phyloP scores from a whole-genome alignment of 2,113 vertebrate genomes.

The Rattus rattus region DNA sequence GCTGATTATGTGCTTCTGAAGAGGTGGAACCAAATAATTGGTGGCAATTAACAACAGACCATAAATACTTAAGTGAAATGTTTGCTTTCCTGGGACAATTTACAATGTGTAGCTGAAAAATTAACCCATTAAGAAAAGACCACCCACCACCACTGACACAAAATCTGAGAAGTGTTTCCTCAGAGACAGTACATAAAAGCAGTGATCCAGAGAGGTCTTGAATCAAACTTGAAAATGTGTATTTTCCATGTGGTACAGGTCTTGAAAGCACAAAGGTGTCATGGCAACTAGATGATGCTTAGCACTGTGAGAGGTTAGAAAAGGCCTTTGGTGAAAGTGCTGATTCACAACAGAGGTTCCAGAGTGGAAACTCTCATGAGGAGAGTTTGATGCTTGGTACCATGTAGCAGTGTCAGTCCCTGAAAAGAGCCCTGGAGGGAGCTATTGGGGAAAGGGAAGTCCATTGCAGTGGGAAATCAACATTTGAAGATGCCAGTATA shows the following conservation, averaged over 20 bases:
- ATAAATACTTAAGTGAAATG: not conserved
- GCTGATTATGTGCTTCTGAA: not conserved
- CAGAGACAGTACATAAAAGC: too few species aligned
- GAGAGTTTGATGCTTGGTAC: too few species aligned
- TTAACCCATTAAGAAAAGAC: too few species aligned
- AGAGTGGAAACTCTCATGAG: not conserved
- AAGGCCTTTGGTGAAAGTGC: not conserved
- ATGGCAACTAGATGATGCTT: not conserved
- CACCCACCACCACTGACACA: not conserved
- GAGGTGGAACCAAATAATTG: not conserved
- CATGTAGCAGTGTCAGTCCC: too few species aligned
- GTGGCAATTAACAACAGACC: not conserved
- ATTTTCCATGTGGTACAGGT: not conserved
- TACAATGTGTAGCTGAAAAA: not conserved
- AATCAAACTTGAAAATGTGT: not conserved
- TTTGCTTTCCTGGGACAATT: not conserved
- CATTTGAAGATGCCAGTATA: not conserved
- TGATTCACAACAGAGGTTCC: not conserved
- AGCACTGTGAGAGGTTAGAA: not conserved
- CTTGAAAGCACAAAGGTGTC: not conserved
- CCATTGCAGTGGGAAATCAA: not conserved
- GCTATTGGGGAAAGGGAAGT: not conserved
- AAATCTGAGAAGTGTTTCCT: not conserved
- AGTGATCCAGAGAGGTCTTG: too few species aligned
- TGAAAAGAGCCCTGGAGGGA: not conserved